A percentile compares a stretch with the other conserved stretches of the same genome.
Evolutionary conservation across 2,888 invertebrate genomes (phyloP).

Genomic region (Melanophora roralis): DNA sequence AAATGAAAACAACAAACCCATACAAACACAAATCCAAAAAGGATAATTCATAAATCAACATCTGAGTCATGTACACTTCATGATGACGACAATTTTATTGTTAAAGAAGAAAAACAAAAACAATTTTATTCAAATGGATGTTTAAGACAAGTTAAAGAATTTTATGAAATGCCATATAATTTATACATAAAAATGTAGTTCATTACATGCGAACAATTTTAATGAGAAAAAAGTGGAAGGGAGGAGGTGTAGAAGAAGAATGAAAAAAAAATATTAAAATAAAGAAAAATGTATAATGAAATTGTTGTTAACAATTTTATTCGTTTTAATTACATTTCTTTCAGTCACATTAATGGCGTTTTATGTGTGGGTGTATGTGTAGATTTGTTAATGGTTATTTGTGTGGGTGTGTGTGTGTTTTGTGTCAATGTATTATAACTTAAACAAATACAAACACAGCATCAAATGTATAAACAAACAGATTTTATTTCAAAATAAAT

Average conservation of each 20-base stretch:
- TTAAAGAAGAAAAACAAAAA: not conserved
- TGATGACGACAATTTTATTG: conserved; percentile 15
- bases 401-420: not conserved
- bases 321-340: conserved; percentile 17
- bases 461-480: not conserved
- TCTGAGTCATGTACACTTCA: conserved; percentile 18
- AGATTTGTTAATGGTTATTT: too few relatives aligned
- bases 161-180: not conserved
- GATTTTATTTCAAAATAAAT: conserved; percentile 21
- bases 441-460: not conserved
- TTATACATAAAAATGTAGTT: not conserved
- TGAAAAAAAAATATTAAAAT: too few relatives aligned
- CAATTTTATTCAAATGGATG: conserved; percentile 8
- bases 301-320: conserved; percentile 29
- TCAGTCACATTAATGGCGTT: not conserved
- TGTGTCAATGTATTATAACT: too few relatives aligned
- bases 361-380: not conserved
- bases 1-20: not conserved
- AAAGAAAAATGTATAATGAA: not conserved
- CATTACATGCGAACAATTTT: not conserved
- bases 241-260: not conserved
- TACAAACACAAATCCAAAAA: not conserved
- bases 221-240: not conserved
- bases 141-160: conserved; percentile 21
- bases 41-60: conserved; percentile 45